Evolutionary conservation across 1,140 invertebrate species (phyloP).

Genomic region (Drosophila truncata): DNA sequence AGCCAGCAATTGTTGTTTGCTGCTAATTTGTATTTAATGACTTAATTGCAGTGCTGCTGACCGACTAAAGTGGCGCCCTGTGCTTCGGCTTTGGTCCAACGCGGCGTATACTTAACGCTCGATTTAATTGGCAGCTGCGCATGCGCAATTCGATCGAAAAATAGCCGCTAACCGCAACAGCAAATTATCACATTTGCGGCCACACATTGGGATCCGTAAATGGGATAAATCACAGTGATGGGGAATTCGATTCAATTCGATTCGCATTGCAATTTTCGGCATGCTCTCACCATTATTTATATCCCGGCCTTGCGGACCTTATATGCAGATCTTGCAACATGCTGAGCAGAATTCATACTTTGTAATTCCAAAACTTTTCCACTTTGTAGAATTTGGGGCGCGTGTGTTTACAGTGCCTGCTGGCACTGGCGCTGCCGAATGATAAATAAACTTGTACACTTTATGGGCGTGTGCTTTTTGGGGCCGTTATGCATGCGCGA

Average conservation of each 20-base stretch:
- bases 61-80: constrained; percentile 38
- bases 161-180: constrained; percentile 23
- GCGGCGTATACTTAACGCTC: constrained; percentile 43
- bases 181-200: constrained; percentile 61
- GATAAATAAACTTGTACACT: constrained; percentile 71
- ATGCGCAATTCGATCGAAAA: constrained; percentile 42
- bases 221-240: constrained; percentile 43
- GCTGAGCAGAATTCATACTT: constrained; percentile 29
- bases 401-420: constrained; percentile 58
- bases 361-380: constrained; percentile 35
- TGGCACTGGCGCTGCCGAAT: constrained; percentile 31
- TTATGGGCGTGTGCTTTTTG: constrained; percentile 57
- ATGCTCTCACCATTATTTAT: constrained; percentile 50
- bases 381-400: constrained; percentile 56
- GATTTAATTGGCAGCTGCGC: constrained; percentile 43
- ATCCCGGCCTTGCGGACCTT: constrained; percentile 29
- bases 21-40: constrained; percentile 77
- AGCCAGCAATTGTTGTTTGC: constrained; percentile 47
- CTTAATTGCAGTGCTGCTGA: constrained; percentile 59
- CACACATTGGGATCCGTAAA: constrained; percentile 18
- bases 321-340: constrained; percentile 47
- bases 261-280: constrained; percentile 20
- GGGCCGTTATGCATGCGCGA: constrained; percentile 51
- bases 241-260: constrained; percentile 7
- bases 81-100: constrained; percentile 24